Conservation (phyloP, 2,113 vertebrate species). For the Rhodinocichla rosea region DNA sequence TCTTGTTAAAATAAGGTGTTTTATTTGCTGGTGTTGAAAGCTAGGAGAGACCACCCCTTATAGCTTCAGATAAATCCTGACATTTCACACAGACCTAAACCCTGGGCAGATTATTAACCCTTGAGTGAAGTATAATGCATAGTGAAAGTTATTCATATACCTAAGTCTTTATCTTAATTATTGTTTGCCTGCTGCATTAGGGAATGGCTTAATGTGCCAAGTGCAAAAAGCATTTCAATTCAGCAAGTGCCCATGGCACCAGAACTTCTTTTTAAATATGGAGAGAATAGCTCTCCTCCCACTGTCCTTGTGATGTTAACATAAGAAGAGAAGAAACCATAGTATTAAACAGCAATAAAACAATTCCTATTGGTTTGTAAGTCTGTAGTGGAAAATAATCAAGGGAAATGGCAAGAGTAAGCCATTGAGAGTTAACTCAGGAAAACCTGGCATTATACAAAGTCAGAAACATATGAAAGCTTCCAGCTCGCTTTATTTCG, state of each 20-base stretch:
- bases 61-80: not conserved
- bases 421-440: not conserved
- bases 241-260: not conserved
- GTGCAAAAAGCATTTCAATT: not conserved
- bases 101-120: conserved; percentile 22
- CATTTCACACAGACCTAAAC: not conserved
- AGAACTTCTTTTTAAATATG: not conserved
- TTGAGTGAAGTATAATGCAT: not conserved
- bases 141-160: not conserved
- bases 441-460: not conserved
- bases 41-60: not conserved
- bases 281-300: not conserved
- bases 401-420: not conserved
- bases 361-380: not conserved
- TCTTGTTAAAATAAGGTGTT: not conserved
- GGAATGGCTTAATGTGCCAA: not conserved
- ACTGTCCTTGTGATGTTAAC: not conserved
- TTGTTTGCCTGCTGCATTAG: not conserved
- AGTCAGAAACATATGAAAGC: not conserved
- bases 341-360: not conserved
- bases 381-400: not conserved
- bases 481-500: not conserved
- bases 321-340: not conserved
- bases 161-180: conserved; percentile 22
- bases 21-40: conserved; percentile 36